Base-by-base conservation (phyloP, 2,888 invertebrate species). In the Leptura quadrifasciata region DNA sequence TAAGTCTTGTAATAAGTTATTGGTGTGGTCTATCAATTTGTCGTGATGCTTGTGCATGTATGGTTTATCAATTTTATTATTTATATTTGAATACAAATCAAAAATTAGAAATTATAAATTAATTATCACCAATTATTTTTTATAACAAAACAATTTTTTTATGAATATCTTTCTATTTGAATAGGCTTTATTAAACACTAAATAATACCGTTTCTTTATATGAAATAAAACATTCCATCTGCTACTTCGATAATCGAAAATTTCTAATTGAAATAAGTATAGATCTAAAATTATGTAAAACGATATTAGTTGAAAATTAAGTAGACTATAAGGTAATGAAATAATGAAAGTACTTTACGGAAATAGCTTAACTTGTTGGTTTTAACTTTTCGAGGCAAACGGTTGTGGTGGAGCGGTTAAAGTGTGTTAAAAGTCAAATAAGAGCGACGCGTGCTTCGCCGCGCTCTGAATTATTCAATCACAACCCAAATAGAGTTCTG, bases 401-500 rank as follows among this genome's bases (percentile, higher is more conserved):
- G 70, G 74, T 72, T 73, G 75, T 64, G 78, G 79, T 74, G 60
- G 78, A 77, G 81, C 77, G 80, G 83, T 79, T 83, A 81, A 84
- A 84, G 81, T 81, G 85, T 85, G 85, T 84, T 84, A 83, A 84
- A 84, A 85, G 82, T 84, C 83, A 83, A 85, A 84, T 82, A 83
- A 83, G 78, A 73, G 80, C 75, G 84, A 80, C 82, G 83, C 83
- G 81, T 82, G 81, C 81, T 81, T 77, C 82, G 79, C 82, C 82
- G 80, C 83, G 79, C 78, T 69, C 74, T 85, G 84, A 84, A 85
- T 84, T 85, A 85, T 85, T 85, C 84, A 85, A 85, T 84, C 84
- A 83, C 75, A 76, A 76, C 80, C 81, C 79, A 82, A 83, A 82
- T 81, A 80, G 82, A 81, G 83, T 81, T 82, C 75, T 78, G 82